Evolutionary conservation across 2,888 invertebrate genomes (phyloP), one percentile per base, ranked within the genome.

Genomic region (Chymomyza amoena): DNA sequence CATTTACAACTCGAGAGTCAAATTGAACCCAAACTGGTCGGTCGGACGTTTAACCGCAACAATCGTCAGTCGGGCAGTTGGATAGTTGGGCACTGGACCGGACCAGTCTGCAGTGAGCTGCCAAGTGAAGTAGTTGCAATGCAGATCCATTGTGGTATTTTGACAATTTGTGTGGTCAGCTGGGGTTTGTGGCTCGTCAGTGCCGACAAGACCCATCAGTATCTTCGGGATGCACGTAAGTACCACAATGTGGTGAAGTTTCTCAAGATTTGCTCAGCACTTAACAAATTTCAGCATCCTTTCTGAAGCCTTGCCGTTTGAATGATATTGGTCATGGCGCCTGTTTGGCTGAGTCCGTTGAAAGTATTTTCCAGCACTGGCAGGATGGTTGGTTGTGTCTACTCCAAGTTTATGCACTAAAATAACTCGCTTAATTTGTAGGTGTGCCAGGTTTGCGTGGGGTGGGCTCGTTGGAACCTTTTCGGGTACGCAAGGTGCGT

Each of bases 401-500:
- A 32, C 9, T 0, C 9, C 6, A 45, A 45, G 39, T 45, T 32
- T 32, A 13, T 45, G 6, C 13, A 13, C 2, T 13, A 45, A 3
- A 45, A 45, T 45, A 45, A 50, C 36, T 10, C 4, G 50, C n/a
- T 25, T 51, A 45, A 13, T 50, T 16, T 52, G 6, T 51, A 84
- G 84, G 84, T 57, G 72, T 84, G 51, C 84, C 84, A 1, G 84
- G 84, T 3, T 36, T 84, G 20, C 63, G 62, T 0, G 45, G 68
- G 4, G 65, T 81, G 6, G 79, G 82, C n/a, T 10, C 81, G 2
- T n/a, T 85, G 61, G 84, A 85, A 73, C 84, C 84, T n/a, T 79
- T 85, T 61, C 73, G 75, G 32, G 71, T 84, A 51, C 75, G 76
- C 5, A 72, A 73, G n/a, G 61, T 82, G 16, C 77, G 80, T n/a